These are phyloP conservation scores for Enhydra lutris DNA, from an alignment of 2,113 vertebrate genomes.

Conservation along the genomic window DNA sequence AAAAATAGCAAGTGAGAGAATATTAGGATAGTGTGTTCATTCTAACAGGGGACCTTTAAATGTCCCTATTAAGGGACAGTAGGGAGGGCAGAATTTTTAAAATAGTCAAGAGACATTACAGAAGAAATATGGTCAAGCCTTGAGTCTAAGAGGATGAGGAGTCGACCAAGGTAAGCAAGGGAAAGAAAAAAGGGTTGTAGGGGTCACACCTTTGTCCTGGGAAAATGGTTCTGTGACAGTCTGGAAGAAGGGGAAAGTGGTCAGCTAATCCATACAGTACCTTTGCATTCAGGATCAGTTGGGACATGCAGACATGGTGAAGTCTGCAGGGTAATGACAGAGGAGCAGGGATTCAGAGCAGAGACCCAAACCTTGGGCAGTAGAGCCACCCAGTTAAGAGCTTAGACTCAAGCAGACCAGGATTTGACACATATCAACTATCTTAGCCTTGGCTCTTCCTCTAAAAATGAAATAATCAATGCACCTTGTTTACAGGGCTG, in stretches of 20 bases:
- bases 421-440: not conserved
- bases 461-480: not conserved
- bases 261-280: not conserved
- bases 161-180: not conserved
- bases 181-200: not conserved
- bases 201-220: not conserved
- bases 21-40: not conserved
- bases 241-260: not conserved
- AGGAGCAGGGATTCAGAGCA: not conserved
- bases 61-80: not conserved
- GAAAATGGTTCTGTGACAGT: not conserved
- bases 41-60: not conserved
- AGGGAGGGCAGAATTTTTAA: not conserved
- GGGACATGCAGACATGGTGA: not conserved
- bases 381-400: not conserved
- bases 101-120: not conserved
- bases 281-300: not conserved
- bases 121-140: not conserved
- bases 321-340: rapidly evolving
- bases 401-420: not conserved
- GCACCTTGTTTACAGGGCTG: not conserved
- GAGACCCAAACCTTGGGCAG: not conserved
- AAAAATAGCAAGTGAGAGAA: not conserved
- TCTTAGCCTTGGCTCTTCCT: not conserved
- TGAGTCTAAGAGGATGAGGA: not conserved